Evolutionary conservation across 2,888 invertebrate genomes (phyloP).

Genomic region (Cistogaster globosa): DNA sequence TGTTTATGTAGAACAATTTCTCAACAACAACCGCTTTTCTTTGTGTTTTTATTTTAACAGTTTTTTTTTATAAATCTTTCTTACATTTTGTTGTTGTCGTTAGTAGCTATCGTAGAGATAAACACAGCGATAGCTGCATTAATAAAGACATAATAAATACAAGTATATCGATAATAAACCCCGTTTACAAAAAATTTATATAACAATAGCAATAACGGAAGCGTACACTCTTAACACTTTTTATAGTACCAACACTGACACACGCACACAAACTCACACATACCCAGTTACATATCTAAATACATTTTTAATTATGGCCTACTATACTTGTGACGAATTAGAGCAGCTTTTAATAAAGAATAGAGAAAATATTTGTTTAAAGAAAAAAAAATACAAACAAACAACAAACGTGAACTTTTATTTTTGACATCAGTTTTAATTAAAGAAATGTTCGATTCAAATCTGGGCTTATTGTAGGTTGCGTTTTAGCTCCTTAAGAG

Average conservation of each 20-base stretch:
- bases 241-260: slow-evolving; percentile 10
- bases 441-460: too few relatives aligned
- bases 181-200: slow-evolving; percentile 27
- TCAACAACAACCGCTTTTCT: slow-evolving; percentile 57
- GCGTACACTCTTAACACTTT: slow-evolving; percentile 44
- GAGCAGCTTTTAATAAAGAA: slow-evolving; percentile 14
- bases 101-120: slow-evolving; percentile 47
- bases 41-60: slow-evolving; percentile 39
- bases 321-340: slow-evolving; percentile 19
- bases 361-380: slow-evolving; percentile 1
- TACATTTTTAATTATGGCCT: slow-evolving; percentile 5
- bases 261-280: neutral
- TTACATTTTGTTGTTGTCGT: slow-evolving; percentile 43
- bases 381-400: neutral
- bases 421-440: too few relatives aligned
- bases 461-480: too few relatives aligned
- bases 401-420: neutral
- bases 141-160: slow-evolving; percentile 53
- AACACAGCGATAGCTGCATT: slow-evolving; percentile 39
- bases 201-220: slow-evolving; percentile 60
- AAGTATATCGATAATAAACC: slow-evolving; percentile 51
- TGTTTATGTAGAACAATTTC: slow-evolving; percentile 63
- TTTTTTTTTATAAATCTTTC: slow-evolving; percentile 24
- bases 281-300: neutral
- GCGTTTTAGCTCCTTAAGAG: too few relatives aligned